phyloP scores from a whole-genome alignment of 2,888 invertebrate species.

The Nemoura dubitans region DNA sequence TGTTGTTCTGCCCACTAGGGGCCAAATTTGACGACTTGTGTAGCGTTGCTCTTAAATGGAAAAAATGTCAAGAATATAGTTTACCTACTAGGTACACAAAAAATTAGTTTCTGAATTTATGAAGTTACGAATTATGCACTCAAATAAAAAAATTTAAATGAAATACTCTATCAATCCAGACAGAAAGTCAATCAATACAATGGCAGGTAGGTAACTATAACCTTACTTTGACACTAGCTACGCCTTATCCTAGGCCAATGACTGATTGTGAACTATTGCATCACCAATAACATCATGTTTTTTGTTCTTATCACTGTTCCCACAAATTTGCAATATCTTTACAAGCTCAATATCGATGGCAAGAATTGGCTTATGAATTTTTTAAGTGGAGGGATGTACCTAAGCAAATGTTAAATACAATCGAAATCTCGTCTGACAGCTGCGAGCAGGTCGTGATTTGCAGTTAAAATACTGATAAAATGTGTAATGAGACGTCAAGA shows the following conservation, averaged over 20 bases:
- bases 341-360: not conserved
- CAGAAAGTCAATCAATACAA: not conserved
- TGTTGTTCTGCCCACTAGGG: conserved; percentile 40
- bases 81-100: too few species aligned
- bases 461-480: not conserved
- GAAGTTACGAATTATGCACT: too few species aligned
- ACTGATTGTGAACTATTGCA: conserved; percentile 7
- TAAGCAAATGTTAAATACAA: too few species aligned
- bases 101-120: too few species aligned
- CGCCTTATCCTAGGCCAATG: conserved; percentile 12
- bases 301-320: not conserved
- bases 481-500: not conserved
- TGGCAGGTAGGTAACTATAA: not conserved
- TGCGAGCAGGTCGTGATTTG: not conserved
- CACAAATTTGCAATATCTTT: not conserved
- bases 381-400: not conserved
- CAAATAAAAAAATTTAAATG: too few species aligned
- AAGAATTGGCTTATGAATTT: not conserved
- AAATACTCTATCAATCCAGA: not conserved
- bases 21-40: not conserved
- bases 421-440: not conserved
- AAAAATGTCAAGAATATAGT: not conserved
- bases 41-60: conserved; percentile 3
- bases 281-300: not conserved
- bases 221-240: not conserved